Evolutionary conservation across 2,888 invertebrate species (phyloP), one percentile per base, ranked within the genome.

Genomic region (Pyrochroa serraticornis): DNA sequence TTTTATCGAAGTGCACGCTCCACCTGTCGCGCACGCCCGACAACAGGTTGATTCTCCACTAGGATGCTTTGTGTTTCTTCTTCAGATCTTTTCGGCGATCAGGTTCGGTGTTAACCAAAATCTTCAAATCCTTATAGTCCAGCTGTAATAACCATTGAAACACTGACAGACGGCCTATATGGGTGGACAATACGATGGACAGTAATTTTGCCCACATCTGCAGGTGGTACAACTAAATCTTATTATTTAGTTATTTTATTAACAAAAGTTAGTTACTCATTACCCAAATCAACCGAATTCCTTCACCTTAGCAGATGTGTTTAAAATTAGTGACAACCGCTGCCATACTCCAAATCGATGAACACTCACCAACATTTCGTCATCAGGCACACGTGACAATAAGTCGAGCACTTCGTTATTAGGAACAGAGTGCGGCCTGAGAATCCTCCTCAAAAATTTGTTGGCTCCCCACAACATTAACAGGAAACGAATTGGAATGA

Each of bases 331-430:
- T 58, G 53, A 51, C 57, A 31, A 7, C 6, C 13, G 35, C n/a
- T n/a, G n/a, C n/a, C n/a, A n/a, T n/a, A n/a, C n/a, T n/a, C n/a
- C 37, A 31, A 42, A 33, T 13, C 9, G 7, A 6, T 30, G n/a
- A 34, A 75, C 72, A 81, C 86, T 88, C 79, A 97, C 95, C 82
- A 96, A 82, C 81, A 91, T 92, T 79, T 93, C 93, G 77, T 97
- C 94, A 75, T 95, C 94, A 32, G 97, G 97, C 48, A 98, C 93
- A 67, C 98, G 84, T 0, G 97, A 96, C 61, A 98, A 81, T 72
- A 96, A 89, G 82, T 99, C 98, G 64, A 98, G 80, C 6, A 98
- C 82, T 84, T 98, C 98, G 81, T 98, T 99, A 81, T 98, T 99
- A 7, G 95, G 94, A 80, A 98, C 92, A 34, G 93, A 90, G 78